These are phyloP conservation scores for Heliconius hortense DNA, from an alignment of 2,888 invertebrate genomes.

Conservation along the genomic window DNA sequence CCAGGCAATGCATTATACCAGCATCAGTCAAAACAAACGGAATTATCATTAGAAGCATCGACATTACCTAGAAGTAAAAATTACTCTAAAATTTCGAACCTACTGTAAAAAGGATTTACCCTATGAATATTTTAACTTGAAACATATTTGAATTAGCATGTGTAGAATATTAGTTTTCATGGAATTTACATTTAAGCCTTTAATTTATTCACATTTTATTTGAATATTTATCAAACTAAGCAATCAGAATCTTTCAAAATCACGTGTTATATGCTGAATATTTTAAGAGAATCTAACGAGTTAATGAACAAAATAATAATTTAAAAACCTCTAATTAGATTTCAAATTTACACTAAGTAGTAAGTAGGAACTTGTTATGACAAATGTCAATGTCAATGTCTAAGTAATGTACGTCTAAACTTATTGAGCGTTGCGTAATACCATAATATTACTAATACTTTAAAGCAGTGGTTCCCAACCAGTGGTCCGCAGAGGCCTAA, in stretches of 20 bases:
- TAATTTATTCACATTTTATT: neutral
- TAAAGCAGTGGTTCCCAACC: too few species aligned
- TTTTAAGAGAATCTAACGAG: neutral
- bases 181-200: neutral
- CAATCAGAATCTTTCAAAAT: neutral
- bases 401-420: neutral
- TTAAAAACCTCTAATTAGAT: neutral
- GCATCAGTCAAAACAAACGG: slow-evolving; percentile 63
- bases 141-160: too few species aligned
- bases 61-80: slow-evolving; percentile 76
- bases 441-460: too few species aligned
- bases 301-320: neutral
- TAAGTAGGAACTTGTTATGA: neutral
- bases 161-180: neutral
- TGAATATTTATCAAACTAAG: neutral
- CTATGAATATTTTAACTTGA: neutral
- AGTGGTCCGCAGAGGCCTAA: too few species aligned
- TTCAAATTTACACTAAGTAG: neutral
- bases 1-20: slow-evolving; percentile 64
- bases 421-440: too few species aligned
- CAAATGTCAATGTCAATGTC: slow-evolving; percentile 2
- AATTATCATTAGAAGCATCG: slow-evolving; percentile 71
- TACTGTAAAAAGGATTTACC: slow-evolving; percentile 3
- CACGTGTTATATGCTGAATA: neutral
- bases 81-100: slow-evolving; percentile 49